Percentiles rank a stretch among this genome's conserved stretches.
These are phyloP conservation scores for Columba guinea DNA, from an alignment of 2,797 vertebrate species.

Conservation along the genomic window DNA sequence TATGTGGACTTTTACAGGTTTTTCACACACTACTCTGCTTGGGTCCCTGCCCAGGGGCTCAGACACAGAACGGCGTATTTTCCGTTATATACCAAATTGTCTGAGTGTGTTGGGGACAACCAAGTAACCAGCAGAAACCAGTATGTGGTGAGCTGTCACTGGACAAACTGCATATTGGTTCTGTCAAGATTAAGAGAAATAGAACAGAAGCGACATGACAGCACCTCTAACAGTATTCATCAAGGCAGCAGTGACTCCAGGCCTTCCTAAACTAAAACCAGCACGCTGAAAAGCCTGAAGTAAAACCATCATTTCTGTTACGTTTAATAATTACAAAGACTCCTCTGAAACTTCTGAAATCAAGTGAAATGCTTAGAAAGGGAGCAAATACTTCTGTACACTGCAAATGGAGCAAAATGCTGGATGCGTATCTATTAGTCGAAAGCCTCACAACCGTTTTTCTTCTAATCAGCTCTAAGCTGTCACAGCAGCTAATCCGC, in stretches of 20 bases:
- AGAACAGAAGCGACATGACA: not conserved
- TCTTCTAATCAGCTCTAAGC: constrained; percentile 30
- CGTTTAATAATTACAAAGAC: not conserved
- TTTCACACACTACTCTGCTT: not conserved
- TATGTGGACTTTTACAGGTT: not conserved
- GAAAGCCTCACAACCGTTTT: not conserved
- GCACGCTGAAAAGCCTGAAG: not conserved
- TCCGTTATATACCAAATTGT: not conserved
- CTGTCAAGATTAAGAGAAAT: not conserved
- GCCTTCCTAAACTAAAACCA: not conserved
- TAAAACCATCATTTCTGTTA: not conserved
- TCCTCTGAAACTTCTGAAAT: not conserved
- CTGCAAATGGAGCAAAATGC: not conserved
- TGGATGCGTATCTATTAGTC: not conserved
- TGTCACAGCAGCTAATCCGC: constrained; percentile 20
- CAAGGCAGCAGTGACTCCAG: not conserved
- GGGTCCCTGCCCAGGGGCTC: not conserved
- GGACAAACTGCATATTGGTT: not conserved
- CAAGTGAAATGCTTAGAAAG: not conserved
- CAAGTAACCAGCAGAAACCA: not conserved
- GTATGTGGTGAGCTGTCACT: not conserved
- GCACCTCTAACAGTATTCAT: not conserved
- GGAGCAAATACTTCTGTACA: not conserved
- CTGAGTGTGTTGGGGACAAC: not conserved
- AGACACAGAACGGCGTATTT: not conserved